Conservation (phyloP, 1,140 invertebrate genomes). For the Zaprionus africanus region DNA sequence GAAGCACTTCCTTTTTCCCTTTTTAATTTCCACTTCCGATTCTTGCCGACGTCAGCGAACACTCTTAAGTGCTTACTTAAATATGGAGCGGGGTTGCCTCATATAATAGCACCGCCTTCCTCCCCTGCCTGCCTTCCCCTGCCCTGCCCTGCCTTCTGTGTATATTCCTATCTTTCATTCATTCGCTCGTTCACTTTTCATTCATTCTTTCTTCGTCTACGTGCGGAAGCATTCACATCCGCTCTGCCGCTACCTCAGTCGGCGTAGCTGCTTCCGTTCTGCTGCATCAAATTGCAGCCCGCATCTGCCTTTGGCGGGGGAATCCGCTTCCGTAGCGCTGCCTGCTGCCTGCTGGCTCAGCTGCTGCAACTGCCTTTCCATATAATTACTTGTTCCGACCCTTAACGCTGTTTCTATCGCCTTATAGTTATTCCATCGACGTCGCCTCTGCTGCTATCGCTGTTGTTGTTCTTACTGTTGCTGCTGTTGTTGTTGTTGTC, state of each 20-base stretch:
- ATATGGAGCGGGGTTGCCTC: constrained; percentile 33
- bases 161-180: constrained; percentile 25
- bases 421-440: constrained; percentile 28
- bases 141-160: constrained; percentile 7
- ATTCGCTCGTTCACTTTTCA: constrained; percentile 3
- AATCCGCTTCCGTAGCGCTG: constrained; percentile 32
- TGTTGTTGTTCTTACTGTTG: not conserved
- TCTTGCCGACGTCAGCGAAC: constrained; percentile 19
- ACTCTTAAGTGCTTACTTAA: constrained; percentile 33
- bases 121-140: constrained; percentile 2
- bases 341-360: not conserved
- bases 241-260: constrained; percentile 43
- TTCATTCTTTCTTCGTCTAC: constrained; percentile 52
- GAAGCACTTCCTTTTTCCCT: constrained; percentile 1
- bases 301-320: constrained; percentile 30
- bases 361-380: constrained; percentile 65
- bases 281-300: constrained; percentile 30
- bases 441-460: constrained; percentile 32
- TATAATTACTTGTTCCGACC: constrained; percentile 81
- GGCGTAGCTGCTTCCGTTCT: constrained; percentile 61
- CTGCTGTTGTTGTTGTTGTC: constrained; percentile 33
- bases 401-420: constrained; percentile 74
- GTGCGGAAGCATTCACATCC: constrained; percentile 79
- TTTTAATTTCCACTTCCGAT: constrained; percentile 48
- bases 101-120: constrained; percentile 14